Evolutionary conservation across 1,140 invertebrate genomes (phyloP), one percentile per base, ranked within the genome.

Genomic region (Bombus affinis): DNA sequence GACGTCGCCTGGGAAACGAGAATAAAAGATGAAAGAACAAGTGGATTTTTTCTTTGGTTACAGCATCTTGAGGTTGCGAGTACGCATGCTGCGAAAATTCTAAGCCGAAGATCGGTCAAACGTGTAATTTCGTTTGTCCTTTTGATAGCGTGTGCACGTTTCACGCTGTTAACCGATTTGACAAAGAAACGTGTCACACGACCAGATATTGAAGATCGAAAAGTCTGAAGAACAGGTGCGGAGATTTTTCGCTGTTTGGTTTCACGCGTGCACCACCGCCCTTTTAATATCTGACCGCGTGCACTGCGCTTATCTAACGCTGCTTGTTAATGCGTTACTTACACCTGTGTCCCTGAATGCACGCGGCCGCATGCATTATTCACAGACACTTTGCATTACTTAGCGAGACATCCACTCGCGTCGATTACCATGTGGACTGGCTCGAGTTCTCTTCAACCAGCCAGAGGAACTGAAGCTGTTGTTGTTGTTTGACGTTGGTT

Each of bases 361-460:
- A 25, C 73, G 25, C 25, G 32, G 22, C 37, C 47, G 32, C 74
- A 84, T 84, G 83, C 74, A 84, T 85, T 85, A 85, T 85, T 85
- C 83, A 81, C 68, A 32, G 44, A 81, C 70, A 85, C 83, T 85
- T 85, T 85, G 70, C 83, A 85, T 85, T 71, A 85, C 77, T 80
- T 85, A 73, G 59, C 35, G 77, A 53, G 37, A 71, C 83, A 72
- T 73, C 53, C 77, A 80, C 68, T 79, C 32, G 70, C 53, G 44
- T 70, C 76, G 76, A 85, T 80, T 81, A 85, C 68, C 75, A 42
- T 66, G 75, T 78, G 75, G 59, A 78, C 59, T 28, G 57, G 37
- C 75, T 65, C 35, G 57, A 42, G 75, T 65, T 62, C 75, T 57
- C 74, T 75, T 74, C 74, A 73, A 15, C 44, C 18, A 42, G 10